Evolutionary conservation across 2,113 vertebrate genomes (phyloP).

Genomic region (Entomyzon cyanotis): DNA sequence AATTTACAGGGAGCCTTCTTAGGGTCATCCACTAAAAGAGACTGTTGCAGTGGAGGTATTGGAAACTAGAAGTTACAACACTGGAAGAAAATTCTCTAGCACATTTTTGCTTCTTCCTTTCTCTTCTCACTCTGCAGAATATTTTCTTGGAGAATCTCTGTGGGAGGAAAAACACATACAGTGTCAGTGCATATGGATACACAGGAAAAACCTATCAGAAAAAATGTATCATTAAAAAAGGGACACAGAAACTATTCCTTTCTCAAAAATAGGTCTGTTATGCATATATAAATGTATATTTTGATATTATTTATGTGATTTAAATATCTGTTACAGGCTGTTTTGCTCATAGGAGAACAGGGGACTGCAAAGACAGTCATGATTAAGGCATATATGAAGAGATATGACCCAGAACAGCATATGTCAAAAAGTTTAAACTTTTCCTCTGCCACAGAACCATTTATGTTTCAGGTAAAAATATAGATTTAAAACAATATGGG

Average conservation of each 20-base stretch:
- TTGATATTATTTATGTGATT: not conserved
- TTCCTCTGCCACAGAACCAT: conserved; percentile 81
- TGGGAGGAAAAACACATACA: not conserved
- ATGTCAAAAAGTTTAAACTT: conserved; percentile 79
- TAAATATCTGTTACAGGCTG: conserved; percentile 66
- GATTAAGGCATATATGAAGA: conserved; percentile 80
- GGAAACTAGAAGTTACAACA: not conserved
- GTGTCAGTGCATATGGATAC: not conserved
- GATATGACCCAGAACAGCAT: conserved; percentile 76
- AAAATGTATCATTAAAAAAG: not conserved
- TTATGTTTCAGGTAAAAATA: conserved; percentile 80
- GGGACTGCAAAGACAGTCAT: conserved; percentile 82
- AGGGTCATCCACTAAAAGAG: not conserved
- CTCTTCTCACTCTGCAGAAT: not conserved
- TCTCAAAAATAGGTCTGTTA: not conserved
- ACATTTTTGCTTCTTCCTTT: not conserved
- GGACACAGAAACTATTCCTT: not conserved
- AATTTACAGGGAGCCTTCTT: not conserved
- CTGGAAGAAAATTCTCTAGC: not conserved
- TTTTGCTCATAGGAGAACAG: conserved; percentile 81
- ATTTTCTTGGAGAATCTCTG: not conserved
- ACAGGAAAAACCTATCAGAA: not conserved
- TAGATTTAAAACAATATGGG: not conserved
- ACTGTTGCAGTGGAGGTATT: not conserved
- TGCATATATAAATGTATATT: not conserved